Percentiles rank a stretch among this genome's conserved stretches.
Conservation (phyloP, 2,113 vertebrate genomes). For the Rhizomys pruinosus region DNA sequence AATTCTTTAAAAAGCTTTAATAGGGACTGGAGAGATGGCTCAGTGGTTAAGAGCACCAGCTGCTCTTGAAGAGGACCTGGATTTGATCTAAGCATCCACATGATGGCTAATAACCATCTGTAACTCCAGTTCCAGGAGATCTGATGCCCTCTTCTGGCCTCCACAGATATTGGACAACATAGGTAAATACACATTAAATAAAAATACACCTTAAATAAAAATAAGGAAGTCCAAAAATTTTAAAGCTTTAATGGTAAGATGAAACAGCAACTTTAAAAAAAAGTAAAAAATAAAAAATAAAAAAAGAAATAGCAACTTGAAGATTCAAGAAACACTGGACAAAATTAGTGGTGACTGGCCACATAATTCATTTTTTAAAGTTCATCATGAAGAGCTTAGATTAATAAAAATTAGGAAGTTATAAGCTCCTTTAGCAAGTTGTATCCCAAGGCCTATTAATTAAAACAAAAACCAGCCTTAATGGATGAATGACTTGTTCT, state of each 20-base stretch:
- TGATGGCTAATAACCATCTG: too few species aligned
- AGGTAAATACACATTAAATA: too few species aligned
- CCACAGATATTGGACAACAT: too few species aligned
- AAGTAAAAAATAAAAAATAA: too few species aligned
- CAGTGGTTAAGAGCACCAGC: too few species aligned
- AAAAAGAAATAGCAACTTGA: not conserved
- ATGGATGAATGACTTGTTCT: not conserved
- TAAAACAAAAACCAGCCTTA: not conserved
- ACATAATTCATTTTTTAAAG: not conserved
- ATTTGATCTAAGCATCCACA: too few species aligned
- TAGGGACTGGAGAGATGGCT: too few species aligned
- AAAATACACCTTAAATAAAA: too few species aligned
- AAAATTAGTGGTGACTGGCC: not conserved
- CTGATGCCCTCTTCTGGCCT: too few species aligned
- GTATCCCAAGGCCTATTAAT: not conserved
- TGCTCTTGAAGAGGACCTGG: not conserved
- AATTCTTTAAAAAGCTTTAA: not conserved
- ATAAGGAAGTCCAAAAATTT: too few species aligned
- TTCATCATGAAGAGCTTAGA: not conserved
- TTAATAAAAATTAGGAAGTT: not conserved
- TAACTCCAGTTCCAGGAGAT: too few species aligned
- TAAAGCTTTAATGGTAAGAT: not conserved
- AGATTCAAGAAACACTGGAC: not conserved
- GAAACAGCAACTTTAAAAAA: not conserved
- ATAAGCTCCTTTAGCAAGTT: not conserved